These are phyloP conservation scores for Melanostoma scalare DNA, from an alignment of 2,888 invertebrate genomes.

Conservation along the genomic window DNA sequence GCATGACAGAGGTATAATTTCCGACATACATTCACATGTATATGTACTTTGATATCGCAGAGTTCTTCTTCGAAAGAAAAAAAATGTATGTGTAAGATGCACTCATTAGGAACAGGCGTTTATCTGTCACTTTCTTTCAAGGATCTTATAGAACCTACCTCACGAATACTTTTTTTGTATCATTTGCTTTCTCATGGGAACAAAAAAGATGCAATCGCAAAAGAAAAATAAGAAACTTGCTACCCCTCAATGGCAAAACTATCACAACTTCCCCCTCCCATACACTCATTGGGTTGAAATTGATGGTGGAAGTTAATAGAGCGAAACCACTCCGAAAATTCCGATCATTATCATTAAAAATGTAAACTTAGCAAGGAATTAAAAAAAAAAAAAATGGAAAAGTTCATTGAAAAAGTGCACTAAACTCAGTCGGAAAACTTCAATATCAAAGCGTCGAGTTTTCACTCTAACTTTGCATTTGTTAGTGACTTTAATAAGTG, in stretches of 20 bases:
- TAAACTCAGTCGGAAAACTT: not conserved
- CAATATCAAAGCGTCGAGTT: not conserved
- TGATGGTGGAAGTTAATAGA: conserved; percentile 38
- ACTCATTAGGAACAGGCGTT: conserved; percentile 55
- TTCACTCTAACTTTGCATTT: not conserved
- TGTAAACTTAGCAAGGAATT: not conserved
- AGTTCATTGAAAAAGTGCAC: not conserved
- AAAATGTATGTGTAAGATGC: conserved; percentile 31
- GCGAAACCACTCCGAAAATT: conserved; percentile 42
- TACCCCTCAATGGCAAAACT: no score
- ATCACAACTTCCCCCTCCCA: not conserved
- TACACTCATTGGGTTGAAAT: not conserved
- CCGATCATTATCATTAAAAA: conserved; percentile 23
- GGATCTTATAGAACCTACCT: conserved; percentile 5
- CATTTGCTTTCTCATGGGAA: not conserved
- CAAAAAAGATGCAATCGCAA: not conserved
- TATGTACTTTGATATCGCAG: not conserved
- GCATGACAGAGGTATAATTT: not conserved
- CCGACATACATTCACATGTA: not conserved
- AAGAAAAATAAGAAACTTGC: no score
- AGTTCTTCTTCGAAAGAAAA: not conserved
- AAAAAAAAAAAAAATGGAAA: not conserved
- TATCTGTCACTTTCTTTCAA: conserved; percentile 59
- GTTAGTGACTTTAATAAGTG: not conserved
- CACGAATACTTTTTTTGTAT: not conserved